A percentile compares a stretch with the other conserved stretches of the same genome.
These are phyloP conservation scores for Amphimallon solstitiale DNA, from an alignment of 2,888 invertebrate species.

Conservation along the genomic window DNA sequence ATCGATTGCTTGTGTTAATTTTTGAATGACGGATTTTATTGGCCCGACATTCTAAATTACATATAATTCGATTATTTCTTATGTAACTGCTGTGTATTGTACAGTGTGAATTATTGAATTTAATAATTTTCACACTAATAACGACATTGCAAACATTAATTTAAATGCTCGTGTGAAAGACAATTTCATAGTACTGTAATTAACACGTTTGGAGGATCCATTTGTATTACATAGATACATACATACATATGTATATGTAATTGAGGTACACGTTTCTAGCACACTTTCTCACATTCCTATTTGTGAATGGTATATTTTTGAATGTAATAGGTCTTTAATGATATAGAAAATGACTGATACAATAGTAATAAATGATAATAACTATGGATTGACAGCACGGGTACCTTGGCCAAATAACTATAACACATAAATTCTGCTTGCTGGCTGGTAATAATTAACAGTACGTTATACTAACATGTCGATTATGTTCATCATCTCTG, in stretches of 20 bases:
- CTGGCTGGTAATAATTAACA: too few relatives aligned
- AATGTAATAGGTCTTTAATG: too few relatives aligned
- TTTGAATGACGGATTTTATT: neutral
- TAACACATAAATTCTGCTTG: too few relatives aligned
- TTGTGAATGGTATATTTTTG: slow-evolving; percentile 28
- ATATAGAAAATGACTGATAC: too few relatives aligned
- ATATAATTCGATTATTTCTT: slow-evolving; percentile 65
- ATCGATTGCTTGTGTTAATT: too few relatives aligned
- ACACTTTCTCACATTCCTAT: slow-evolving; percentile 30
- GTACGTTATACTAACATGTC: too few relatives aligned
- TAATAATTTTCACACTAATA: slow-evolving; percentile 21
- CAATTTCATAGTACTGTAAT: slow-evolving; percentile 34
- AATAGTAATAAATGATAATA: too few relatives aligned
- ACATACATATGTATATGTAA: slow-evolving; percentile 38
- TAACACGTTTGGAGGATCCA: slow-evolving; percentile 44
- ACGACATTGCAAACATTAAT: slow-evolving; percentile 16
- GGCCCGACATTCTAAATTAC: neutral
- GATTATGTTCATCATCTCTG: too few relatives aligned
- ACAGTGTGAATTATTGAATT: slow-evolving; percentile 9
- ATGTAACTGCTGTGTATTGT: neutral
- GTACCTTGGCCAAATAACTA: too few relatives aligned
- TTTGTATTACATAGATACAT: too few relatives aligned
- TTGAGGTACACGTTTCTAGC: slow-evolving; percentile 42
- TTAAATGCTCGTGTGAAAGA: slow-evolving; percentile 8
- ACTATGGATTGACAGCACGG: too few relatives aligned